Evolutionary conservation across 2,113 vertebrate species (phyloP).

Genomic region (Leptosomus discolor): DNA sequence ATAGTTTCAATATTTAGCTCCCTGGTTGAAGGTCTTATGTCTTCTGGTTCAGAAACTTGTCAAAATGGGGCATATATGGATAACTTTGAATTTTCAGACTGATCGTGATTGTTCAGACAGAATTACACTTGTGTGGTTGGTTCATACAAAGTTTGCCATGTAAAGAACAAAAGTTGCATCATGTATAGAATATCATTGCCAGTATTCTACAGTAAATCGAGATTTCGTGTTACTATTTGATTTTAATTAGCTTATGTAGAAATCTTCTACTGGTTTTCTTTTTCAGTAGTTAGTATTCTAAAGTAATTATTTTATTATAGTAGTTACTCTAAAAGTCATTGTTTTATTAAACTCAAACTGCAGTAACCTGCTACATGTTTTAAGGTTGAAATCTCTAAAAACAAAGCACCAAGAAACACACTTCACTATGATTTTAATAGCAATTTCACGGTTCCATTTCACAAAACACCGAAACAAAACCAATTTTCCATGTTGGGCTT

Average conservation of each 20-base stretch:
- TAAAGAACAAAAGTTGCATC: neutral
- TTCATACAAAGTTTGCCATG: neutral
- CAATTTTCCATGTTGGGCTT: neutral
- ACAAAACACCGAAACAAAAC: neutral
- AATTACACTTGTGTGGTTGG: neutral
- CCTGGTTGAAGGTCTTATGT: accelerated
- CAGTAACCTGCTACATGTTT: neutral
- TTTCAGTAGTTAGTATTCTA: neutral
- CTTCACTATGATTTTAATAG: neutral
- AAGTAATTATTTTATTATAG: neutral
- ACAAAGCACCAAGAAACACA: neutral
- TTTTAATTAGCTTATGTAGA: neutral
- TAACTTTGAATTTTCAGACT: neutral
- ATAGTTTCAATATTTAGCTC: neutral
- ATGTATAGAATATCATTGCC: neutral
- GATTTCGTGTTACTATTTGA: neutral
- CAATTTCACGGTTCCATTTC: neutral
- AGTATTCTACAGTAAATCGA: neutral
- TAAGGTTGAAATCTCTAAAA: neutral
- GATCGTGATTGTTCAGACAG: neutral
- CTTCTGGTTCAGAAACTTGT: neutral
- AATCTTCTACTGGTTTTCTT: neutral
- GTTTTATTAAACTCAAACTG: neutral
- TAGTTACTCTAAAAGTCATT: neutral
- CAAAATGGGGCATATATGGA: neutral